A percentile compares a stretch with the other conserved stretches of the same genome.
Evolutionary conservation across 2,113 vertebrate genomes (phyloP).

Genomic region (Poecilia latipinna): DNA sequence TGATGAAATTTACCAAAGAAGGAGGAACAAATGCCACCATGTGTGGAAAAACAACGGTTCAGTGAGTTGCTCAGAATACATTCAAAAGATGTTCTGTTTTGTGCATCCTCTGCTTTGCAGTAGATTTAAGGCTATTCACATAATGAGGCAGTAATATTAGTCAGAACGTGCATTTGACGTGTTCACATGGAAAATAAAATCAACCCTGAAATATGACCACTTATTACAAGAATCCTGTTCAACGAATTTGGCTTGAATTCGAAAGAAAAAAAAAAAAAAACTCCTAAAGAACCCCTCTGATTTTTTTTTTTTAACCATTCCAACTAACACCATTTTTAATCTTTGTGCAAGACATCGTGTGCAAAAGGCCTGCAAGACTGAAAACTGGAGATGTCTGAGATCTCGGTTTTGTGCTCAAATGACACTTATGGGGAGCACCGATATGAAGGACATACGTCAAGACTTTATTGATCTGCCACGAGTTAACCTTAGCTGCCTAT

Average conservation of each 20-base stretch:
- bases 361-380: slow-evolving; percentile 49
- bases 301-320: background rate
- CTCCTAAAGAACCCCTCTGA: slow-evolving; percentile 1
- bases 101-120: slow-evolving; percentile 27
- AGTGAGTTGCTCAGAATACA: slow-evolving; percentile 35
- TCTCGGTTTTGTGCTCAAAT: slow-evolving; percentile 10
- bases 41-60: slow-evolving; percentile 22
- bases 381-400: slow-evolving; percentile 13
- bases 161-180: background rate
- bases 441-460: slow-evolving; percentile 35
- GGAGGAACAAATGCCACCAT: slow-evolving; percentile 9
- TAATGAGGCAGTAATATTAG: slow-evolving; percentile 6
- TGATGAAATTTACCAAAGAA: slow-evolving; percentile 5
- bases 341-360: slow-evolving; percentile 41
- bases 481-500: slow-evolving; percentile 47
- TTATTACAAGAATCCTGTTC: background rate
- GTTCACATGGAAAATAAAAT: background rate
- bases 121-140: slow-evolving; percentile 34
- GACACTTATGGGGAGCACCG: background rate
- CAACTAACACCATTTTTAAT: slow-evolving; percentile 53
- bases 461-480: slow-evolving; percentile 40
- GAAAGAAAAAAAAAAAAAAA: background rate
- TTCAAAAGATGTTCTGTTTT: slow-evolving; percentile 24
- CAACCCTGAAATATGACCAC: background rate
- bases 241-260: background rate